Evolutionary conservation across 1,140 invertebrate genomes (phyloP).

Genomic region (Mya arenaria): DNA sequence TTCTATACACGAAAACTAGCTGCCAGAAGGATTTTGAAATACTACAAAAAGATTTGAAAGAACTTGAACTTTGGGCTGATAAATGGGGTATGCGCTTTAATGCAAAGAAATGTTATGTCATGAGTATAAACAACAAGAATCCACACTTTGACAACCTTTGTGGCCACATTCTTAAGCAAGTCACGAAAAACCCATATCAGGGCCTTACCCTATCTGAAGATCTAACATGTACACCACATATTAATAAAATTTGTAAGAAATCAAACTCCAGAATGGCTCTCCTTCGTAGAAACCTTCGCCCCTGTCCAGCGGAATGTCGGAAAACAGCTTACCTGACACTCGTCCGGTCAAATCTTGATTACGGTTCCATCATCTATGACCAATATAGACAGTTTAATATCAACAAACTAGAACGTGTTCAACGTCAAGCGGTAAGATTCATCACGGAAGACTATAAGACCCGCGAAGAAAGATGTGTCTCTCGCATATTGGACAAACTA

Average conservation of each 20-base stretch:
- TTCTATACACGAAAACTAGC: neutral
- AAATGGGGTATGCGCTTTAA: slow-evolving; percentile 59
- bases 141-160: neutral
- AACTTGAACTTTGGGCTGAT: slow-evolving; percentile 45
- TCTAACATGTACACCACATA: neutral
- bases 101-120: slow-evolving; percentile 48
- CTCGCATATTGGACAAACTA: too few relatives aligned
- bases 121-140: slow-evolving; percentile 19
- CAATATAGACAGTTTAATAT: too few relatives aligned
- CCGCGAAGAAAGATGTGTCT: too few relatives aligned
- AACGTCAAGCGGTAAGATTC: too few relatives aligned
- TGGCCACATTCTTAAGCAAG: neutral
- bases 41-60: slow-evolving; percentile 59
- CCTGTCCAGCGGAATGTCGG: neutral
- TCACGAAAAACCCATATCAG: neutral
- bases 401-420: too few relatives aligned
- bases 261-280: neutral
- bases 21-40: slow-evolving; percentile 3
- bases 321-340: neutral
- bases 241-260: neutral
- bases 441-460: too few relatives aligned
- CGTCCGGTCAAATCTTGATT: neutral
- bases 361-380: too few relatives aligned
- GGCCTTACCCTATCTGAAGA: neutral
- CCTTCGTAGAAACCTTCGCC: neutral